Evolutionary conservation across 2,113 vertebrate genomes (phyloP), one percentile per base, ranked within the genome.

Genomic region (Spea multiplicata): DNA sequence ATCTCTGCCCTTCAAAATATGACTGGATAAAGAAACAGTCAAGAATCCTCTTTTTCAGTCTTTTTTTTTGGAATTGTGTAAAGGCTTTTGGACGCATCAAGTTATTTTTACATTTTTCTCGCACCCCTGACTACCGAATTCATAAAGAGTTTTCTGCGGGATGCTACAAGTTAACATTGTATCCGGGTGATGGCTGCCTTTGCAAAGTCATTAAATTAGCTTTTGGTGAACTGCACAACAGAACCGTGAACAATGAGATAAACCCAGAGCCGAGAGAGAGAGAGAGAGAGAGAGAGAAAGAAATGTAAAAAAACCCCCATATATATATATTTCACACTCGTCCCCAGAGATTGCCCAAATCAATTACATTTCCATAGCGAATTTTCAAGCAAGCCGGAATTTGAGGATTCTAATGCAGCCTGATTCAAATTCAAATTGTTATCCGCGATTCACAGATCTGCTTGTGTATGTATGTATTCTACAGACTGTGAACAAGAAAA

Each of bases 391-490:
- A 13, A 49, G 45, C 46, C 14, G 9, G 53, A 53, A 48, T 46
- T 57, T 30, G 53, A 49, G 66, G 13, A 69, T 66, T 59, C 5
- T 69, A 76, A 76, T 76, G 16, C 44, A 69, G 75, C 48, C 75
- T 48, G n/a, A 76, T 76, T 76, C 53, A 76, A 61, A 76, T 69
- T 76, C 6, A 59, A 76, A 76, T 67, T 30, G 66, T 76, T 48
- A 45, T 53, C 6, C 6, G 9, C 44, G 66, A n/a, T 8, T 17
- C 6, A 53, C 44, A 59, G 64, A 76, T 68, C 53, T 76, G 66
- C 52, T 76, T 76, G 75, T 69, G 8, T 69, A 68, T 76, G 75
- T 76, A 76, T 76, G 53, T 76, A 69, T 76, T 61, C 66, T 13
- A 44, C 52, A 12, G 66, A 47, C 46, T 9, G n/a, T 47, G 64